Evolutionary conservation across 2,888 invertebrate genomes (phyloP).

Genomic region (Cephus nigrinus): DNA sequence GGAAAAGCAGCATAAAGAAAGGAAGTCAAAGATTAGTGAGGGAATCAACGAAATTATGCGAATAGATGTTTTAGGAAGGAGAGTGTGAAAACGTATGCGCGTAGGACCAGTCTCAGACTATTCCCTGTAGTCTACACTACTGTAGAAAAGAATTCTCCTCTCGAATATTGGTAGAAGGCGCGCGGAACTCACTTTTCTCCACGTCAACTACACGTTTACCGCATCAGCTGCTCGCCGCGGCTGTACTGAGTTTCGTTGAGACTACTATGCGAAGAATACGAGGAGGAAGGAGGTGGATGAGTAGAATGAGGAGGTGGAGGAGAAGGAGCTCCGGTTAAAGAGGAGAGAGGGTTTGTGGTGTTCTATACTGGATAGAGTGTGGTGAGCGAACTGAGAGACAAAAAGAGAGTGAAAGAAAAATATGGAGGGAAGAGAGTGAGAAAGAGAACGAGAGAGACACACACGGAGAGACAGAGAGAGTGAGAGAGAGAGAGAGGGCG

Average conservation of each 20-base stretch:
- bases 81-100: background rate
- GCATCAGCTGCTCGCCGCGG: constrained; percentile 63
- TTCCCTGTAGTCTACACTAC: background rate
- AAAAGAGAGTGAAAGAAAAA: constrained; percentile 17
- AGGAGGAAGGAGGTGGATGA: constrained; percentile 14
- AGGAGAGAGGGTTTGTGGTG: background rate
- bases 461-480: constrained; percentile 21
- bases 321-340: background rate
- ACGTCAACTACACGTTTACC: constrained; percentile 29
- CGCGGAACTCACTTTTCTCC: constrained; percentile 6
- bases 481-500: constrained; percentile 24
- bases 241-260: constrained; percentile 49
- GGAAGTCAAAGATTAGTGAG: background rate
- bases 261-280: constrained; percentile 21
- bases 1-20: background rate
- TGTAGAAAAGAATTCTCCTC: background rate
- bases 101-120: background rate
- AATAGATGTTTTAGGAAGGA: background rate
- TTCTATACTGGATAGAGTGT: background rate
- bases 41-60: background rate
- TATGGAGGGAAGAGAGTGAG: constrained; percentile 36
- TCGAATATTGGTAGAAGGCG: background rate
- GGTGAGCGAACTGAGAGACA: constrained; percentile 20
- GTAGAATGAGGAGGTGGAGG: constrained; percentile 9
- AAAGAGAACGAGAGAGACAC: constrained; percentile 23